Base-by-base conservation (phyloP, 37 sponge, comb jelly and placozoan genomes). In the Ianthella basta region DNA sequence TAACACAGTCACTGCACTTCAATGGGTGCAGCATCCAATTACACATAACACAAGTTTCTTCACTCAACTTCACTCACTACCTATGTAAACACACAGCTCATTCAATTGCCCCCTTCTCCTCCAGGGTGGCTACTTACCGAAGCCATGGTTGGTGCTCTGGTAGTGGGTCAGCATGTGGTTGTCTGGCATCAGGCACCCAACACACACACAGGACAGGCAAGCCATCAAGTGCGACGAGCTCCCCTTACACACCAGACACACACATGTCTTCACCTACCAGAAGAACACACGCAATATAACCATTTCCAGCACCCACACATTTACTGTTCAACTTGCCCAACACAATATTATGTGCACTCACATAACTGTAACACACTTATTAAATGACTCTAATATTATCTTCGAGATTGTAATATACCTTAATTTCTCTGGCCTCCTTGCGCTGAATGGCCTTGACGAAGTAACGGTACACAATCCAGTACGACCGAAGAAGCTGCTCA, bases 141-240 rank as follows among this genome's bases (percentile, higher is more conserved):
- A 80, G 5, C 20, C 19, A 57, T 95, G 95, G 38, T 86, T 88
- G 14, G 95, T 85, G 27, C 69, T 75, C 55, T 89, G 80, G 64
- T 84, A 74, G 56, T 95, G 94, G 0, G 70, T 54, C 18, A 81
- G 86, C 80, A 93, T 86, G 83, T 93, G 94, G 41, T 93, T 95
- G n/a, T 93, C 86, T 0, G 89, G 87, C 14, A 59, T 59, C 68
- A 87, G 81, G 80, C 97, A 97, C 6, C 93, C 97, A 65, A 94
- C 80, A 82, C 83, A 94, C 68, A 97, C 97, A 84, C 97, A 97
- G n/a, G 83, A 84, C 55, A 97, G 86, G 53, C 97, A 97, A 5
- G 95, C 88, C 53, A 92, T 87, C 69, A 97, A 84, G 13, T 86
- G 81, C 10, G 89, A 55, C 40, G 73, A 64, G 81, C 79, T 83